Conservation (phyloP, 2,888 invertebrate genomes). For the Plagiodera versicolora region DNA sequence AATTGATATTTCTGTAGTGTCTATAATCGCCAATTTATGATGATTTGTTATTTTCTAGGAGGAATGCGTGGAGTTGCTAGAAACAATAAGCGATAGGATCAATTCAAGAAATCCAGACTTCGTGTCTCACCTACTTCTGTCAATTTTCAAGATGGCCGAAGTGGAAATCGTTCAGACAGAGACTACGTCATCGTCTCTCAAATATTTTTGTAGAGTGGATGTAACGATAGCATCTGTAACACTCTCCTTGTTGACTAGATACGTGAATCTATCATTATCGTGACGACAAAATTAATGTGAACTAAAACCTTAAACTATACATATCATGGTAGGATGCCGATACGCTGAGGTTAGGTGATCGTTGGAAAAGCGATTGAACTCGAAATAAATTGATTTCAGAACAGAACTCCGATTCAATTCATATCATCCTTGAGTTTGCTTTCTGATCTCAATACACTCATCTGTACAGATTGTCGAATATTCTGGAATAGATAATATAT, state of each 20-base stretch:
- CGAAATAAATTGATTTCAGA: neutral
- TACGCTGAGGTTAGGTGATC: conserved; percentile 20
- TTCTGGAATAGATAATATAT: no score
- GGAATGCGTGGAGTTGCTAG: conserved; percentile 80
- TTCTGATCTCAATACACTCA: no score
- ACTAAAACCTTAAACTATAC: conserved; percentile 24
- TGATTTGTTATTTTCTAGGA: no score
- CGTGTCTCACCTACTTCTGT: conserved; percentile 81
- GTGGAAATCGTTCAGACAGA: conserved; percentile 84
- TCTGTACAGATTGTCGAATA: no score
- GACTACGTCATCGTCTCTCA: conserved; percentile 56
- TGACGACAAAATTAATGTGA: conserved; percentile 47
- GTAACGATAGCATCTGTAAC: conserved; percentile 36
- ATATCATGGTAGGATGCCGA: conserved; percentile 29
- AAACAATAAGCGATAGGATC: conserved; percentile 80
- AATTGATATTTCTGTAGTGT: no score
- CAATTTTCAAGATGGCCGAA: conserved; percentile 91
- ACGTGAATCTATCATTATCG: conserved; percentile 39
- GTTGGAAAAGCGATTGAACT: conserved; percentile 5
- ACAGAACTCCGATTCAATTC: no score
- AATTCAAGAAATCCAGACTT: conserved; percentile 84
- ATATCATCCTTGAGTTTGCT: no score
- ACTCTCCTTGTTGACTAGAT: conserved; percentile 24
- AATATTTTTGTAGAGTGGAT: conserved; percentile 25
- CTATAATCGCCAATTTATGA: no score